Evolutionary conservation across 2,113 vertebrate genomes (phyloP).

Genomic region (Odocoileus hemionus): DNA sequence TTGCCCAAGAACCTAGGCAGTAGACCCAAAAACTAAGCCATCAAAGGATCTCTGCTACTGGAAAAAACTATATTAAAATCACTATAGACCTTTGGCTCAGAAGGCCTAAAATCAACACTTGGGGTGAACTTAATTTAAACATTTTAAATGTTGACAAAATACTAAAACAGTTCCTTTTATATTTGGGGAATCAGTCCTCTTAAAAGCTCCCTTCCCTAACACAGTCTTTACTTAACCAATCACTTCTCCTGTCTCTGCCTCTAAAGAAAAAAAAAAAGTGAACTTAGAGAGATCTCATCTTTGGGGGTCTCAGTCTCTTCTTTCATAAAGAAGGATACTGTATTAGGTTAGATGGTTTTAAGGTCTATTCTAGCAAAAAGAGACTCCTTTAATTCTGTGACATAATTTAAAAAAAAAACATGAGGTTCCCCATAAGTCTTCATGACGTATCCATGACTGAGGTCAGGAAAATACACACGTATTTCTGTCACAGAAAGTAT

Average conservation of each 20-base stretch:
- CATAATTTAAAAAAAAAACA: neutral
- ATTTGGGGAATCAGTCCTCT: neutral
- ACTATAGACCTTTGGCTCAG: neutral
- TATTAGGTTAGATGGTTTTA: neutral
- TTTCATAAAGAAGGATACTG: neutral
- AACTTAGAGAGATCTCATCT: neutral
- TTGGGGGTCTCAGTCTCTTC: neutral
- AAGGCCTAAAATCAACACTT: conserved; percentile 17
- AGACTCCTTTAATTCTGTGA: neutral
- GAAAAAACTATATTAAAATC: conserved; percentile 35
- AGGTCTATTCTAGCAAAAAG: neutral
- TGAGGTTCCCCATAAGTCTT: neutral
- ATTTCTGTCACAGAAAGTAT: neutral
- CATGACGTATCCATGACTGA: neutral
- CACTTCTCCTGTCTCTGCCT: neutral
- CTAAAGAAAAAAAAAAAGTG: neutral
- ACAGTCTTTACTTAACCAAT: neutral
- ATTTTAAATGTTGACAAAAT: conserved; percentile 32
- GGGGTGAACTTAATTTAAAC: conserved; percentile 24
- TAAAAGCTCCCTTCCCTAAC: conserved; percentile 5
- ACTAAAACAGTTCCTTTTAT: conserved; percentile 36
- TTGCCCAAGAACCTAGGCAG: neutral
- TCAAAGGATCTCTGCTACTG: neutral
- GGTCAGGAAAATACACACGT: neutral
- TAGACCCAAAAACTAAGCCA: neutral